These are phyloP conservation scores for Prosapia bicincta DNA, from an alignment of 2,888 invertebrate species.

Conservation along the genomic window DNA sequence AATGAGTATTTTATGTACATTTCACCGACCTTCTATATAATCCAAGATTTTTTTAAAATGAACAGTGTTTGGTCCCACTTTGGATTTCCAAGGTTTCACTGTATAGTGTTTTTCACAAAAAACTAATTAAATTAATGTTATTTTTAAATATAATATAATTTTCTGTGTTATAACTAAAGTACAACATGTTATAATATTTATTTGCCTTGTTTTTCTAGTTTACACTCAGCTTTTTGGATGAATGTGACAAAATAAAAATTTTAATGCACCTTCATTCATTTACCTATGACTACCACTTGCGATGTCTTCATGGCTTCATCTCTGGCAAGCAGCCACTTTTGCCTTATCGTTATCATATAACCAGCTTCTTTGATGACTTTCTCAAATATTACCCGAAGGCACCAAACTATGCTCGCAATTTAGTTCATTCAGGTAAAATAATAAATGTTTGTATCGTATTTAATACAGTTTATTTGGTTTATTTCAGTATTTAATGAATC, in stretches of 20 bases:
- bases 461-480: no score
- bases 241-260: conserved; percentile 65
- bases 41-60: no score
- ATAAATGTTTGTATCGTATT: no score
- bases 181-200: not conserved
- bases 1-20: no score
- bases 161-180: conserved; percentile 5
- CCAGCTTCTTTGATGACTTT: conserved; percentile 71
- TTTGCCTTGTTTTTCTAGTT: conserved; percentile 38
- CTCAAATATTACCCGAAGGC: conserved; percentile 72
- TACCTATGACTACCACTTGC: conserved; percentile 71
- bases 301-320: conserved; percentile 63
- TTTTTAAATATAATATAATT: not conserved
- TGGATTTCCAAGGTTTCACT: conserved; percentile 10
- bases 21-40: no score
- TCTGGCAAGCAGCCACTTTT: conserved; percentile 47
- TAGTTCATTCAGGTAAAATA: conserved; percentile 64
- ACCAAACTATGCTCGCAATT: conserved; percentile 71
- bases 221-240: conserved; percentile 60
- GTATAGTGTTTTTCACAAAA: not conserved
- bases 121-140: not conserved
- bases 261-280: conserved; percentile 73
- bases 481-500: no score
- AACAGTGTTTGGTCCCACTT: no score
- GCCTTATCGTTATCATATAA: conserved; percentile 58